Percentiles rank a stretch among this genome's conserved stretches.
Evolutionary conservation across 2,797 vertebrate genomes (phyloP).

Genomic region (Gallinago solitaria): DNA sequence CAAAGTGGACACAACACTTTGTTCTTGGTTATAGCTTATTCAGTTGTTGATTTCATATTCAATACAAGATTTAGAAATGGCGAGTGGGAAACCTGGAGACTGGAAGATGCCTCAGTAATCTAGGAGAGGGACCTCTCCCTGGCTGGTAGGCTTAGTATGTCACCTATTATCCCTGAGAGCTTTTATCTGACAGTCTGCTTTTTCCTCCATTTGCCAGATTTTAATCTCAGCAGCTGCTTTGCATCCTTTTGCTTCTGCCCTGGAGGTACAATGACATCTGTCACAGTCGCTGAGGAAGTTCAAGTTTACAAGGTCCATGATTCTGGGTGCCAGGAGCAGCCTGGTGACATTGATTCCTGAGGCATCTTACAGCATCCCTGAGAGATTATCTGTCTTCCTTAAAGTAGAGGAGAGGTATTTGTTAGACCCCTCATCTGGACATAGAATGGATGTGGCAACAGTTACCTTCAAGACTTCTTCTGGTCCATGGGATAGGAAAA

Average conservation of each 20-base stretch:
- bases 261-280: background rate
- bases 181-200: background rate
- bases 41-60: background rate
- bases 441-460: background rate
- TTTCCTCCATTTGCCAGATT: background rate
- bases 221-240: background rate
- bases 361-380: background rate
- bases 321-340: background rate
- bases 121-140: background rate
- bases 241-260: background rate
- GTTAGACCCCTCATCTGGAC: background rate
- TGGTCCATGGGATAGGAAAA: background rate
- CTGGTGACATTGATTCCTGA: background rate
- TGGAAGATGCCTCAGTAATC: background rate
- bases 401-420: background rate
- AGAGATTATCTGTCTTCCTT: background rate
- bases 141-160: background rate
- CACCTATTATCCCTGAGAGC: background rate
- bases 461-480: background rate
- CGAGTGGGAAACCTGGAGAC: background rate
- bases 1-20: background rate
- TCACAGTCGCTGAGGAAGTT: background rate
- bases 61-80: background rate
- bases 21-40: background rate
- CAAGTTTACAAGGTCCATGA: background rate